phyloP scores from a whole-genome alignment of 2,113 vertebrate species.

The Macroglossus sobrinus region DNA sequence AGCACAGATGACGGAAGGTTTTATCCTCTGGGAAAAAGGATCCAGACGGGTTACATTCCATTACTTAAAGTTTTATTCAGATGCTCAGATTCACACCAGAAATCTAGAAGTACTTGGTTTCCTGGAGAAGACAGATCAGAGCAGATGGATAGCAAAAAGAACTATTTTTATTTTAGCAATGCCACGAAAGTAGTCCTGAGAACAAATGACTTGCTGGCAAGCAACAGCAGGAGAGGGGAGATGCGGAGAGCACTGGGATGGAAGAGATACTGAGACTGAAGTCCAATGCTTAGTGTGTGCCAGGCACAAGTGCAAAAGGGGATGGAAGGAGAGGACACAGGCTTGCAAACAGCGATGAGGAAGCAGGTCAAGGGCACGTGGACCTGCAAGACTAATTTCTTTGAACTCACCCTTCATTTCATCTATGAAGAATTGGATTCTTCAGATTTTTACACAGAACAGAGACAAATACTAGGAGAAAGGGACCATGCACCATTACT shows the following conservation, averaged over 20 bases:
- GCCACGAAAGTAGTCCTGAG: neutral
- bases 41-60: neutral
- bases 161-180: neutral
- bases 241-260: neutral
- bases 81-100: neutral
- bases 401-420: neutral
- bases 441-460: neutral
- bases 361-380: neutral
- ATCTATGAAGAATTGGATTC: neutral
- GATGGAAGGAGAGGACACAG: neutral
- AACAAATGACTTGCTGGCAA: neutral
- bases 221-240: neutral
- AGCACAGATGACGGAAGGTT: neutral
- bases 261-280: neutral
- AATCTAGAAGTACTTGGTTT: neutral
- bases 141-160: neutral
- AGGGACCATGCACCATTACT: neutral
- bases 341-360: neutral
- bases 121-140: neutral
- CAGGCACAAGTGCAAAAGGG: fast-evolving
- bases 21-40: neutral
- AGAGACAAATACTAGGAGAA: neutral
- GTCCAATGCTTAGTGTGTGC: neutral
- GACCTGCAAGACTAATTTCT: neutral
- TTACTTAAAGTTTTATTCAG: neutral